Conservation (phyloP, 2,113 vertebrate genomes). For the Actenoides hombroni region DNA sequence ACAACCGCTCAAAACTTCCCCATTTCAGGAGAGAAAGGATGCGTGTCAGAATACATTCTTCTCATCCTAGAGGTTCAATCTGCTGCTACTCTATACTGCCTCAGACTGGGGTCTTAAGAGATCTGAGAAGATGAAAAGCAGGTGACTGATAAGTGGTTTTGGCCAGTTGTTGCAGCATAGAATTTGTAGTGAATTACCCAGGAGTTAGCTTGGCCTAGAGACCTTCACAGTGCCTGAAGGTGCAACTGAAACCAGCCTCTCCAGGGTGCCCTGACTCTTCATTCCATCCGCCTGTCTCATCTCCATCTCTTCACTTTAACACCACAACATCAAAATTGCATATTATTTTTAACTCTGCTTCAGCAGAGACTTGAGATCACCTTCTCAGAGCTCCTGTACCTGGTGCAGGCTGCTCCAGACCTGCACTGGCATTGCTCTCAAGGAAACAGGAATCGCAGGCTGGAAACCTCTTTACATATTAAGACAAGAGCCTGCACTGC, state of each 20-base stretch:
- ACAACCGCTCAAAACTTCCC: background rate
- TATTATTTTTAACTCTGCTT: background rate
- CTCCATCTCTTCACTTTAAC: background rate
- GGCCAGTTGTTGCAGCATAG: background rate
- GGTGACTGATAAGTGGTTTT: background rate
- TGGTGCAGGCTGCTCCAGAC: background rate
- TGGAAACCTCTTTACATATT: background rate
- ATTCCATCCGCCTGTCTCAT: background rate
- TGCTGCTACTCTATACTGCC: background rate
- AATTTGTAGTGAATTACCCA: background rate
- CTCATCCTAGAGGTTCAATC: background rate
- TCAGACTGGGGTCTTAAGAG: background rate
- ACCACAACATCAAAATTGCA: background rate
- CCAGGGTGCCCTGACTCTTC: background rate
- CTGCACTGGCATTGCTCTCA: background rate
- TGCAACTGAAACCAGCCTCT: background rate
- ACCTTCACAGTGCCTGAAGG: background rate
- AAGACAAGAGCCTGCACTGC: background rate
- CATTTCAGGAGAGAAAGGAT: background rate
- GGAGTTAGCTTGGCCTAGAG: background rate
- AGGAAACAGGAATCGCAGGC: background rate
- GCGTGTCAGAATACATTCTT: background rate
- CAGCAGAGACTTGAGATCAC: background rate
- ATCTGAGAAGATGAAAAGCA: background rate
- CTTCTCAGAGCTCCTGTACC: background rate